A percentile compares a stretch with the other conserved stretches of the same genome.
Evolutionary conservation across 2,113 vertebrate species (phyloP).

Genomic region (Glaucomys volans): DNA sequence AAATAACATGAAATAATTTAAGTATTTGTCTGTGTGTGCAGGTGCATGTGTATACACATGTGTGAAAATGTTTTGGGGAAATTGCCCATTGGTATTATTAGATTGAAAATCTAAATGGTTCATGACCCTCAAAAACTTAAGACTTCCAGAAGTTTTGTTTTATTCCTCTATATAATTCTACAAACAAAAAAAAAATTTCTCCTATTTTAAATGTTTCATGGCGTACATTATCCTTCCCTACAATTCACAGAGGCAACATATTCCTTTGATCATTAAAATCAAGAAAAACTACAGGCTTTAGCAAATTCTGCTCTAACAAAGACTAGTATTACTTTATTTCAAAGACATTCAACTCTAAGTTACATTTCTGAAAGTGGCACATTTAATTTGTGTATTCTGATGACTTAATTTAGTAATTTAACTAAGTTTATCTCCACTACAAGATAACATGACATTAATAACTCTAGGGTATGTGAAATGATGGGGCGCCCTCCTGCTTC

Average conservation of each 20-base stretch:
- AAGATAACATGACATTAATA: not conserved
- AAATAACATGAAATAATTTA: not conserved
- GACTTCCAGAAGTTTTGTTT: not conserved
- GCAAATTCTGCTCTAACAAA: constrained; percentile 11
- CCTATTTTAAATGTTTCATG: constrained; percentile 17
- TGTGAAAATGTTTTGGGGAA: not conserved
- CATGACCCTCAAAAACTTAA: not conserved
- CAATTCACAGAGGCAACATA: not conserved
- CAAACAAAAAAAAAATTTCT: not conserved
- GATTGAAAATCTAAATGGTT: not conserved
- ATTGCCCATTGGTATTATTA: not conserved
- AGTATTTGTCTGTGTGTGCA: not conserved
- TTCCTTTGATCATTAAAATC: constrained; percentile 11
- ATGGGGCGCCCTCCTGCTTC: not conserved
- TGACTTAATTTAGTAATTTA: constrained; percentile 42
- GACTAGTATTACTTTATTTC: constrained; percentile 42
- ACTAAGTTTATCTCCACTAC: not conserved
- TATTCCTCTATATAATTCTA: not conserved
- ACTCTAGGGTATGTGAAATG: not conserved
- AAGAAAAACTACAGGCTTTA: not conserved
- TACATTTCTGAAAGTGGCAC: not conserved
- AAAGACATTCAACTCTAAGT: not conserved
- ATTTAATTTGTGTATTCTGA: constrained; percentile 5
- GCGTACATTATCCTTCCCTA: not conserved
- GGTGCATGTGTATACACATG: not conserved